Percentiles rank a stretch among this genome's conserved stretches.
Evolutionary conservation across 2,888 invertebrate genomes (phyloP).

Genomic region (Mechanitis mazaeus): DNA sequence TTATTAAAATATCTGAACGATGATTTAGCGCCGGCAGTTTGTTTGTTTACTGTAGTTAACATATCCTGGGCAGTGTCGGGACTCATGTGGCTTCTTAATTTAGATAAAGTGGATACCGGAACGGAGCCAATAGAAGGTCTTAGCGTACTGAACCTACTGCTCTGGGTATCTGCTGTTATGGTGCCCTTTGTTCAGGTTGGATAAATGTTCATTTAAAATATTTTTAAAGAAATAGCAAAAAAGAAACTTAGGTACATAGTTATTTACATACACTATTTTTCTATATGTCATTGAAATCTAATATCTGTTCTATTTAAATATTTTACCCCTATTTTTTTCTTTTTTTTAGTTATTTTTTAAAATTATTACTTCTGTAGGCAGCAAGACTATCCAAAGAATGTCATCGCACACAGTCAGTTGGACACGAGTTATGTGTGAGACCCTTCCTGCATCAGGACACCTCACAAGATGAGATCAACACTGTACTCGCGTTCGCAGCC

Average conservation of each 20-base stretch:
- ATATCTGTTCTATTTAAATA: no score
- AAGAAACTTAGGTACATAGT: no score
- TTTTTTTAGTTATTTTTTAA: background rate
- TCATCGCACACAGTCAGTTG: slow-evolving; percentile 82
- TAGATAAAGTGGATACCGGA: slow-evolving; percentile 76
- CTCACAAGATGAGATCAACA: slow-evolving; percentile 83
- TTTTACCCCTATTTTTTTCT: no score
- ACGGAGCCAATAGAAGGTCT: slow-evolving; percentile 77
- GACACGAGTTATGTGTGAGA: slow-evolving; percentile 85
- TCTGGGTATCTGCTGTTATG: slow-evolving; percentile 81
- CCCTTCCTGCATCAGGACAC: slow-evolving; percentile 89
- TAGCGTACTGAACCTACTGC: slow-evolving; percentile 75
- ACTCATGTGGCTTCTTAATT: slow-evolving; percentile 79
- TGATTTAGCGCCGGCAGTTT: slow-evolving; percentile 84
- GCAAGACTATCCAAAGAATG: slow-evolving; percentile 85
- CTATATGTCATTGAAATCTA: no score
- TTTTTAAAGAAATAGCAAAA: background rate
- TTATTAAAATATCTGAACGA: slow-evolving; percentile 85
- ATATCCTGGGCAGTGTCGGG: slow-evolving; percentile 84
- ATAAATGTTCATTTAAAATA: background rate
- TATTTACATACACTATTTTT: no score
- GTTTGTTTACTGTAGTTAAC: slow-evolving; percentile 85
- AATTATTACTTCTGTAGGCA: slow-evolving; percentile 71
- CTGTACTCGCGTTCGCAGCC: slow-evolving; percentile 85
- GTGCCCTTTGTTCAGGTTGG: slow-evolving; percentile 82